Base-by-base conservation (phyloP, 2,888 invertebrate species). In the Tipula confusa region DNA sequence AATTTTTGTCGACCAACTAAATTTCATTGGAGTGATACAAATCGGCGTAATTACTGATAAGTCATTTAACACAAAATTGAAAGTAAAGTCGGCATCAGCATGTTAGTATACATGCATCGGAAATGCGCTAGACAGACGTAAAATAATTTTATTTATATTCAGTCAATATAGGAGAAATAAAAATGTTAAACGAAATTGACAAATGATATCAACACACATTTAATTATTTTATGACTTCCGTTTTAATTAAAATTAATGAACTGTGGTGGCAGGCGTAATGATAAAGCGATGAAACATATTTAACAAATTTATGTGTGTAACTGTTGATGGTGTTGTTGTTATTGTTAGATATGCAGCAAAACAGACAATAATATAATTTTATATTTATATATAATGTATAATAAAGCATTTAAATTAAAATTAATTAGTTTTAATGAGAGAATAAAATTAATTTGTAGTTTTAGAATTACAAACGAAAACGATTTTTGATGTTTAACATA, bases 221-320 rank as follows among this genome's bases (percentile, higher is more conserved):
- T 64, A 64, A 64, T 64, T 64, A 64, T 64, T 64, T 64, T 64
- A 64, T 64, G 64, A 64, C 64, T 64, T 64, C 64, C 64, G 64
- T 64, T 64, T 64, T 24, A 64, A 24, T 64, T 64, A 64, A 64
- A 64, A 64, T 64, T 64, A 64, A 64, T 64, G 64, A 64, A 64
- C 64, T 64, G 64, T 64, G 64, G 64, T 24, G 64, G 64, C 64
- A 64, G 18, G 64, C 64, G 64, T 64, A 64, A 64, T 64, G 64
- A 64, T 24, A 64, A 64, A 64, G 64, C 64, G 64, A 64, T 64
- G 64, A 64, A 64, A 11, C 24, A 64, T 64, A 24, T 24, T 43
- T 64, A 64, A 64, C 64, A 24, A 64, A 64, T 64, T 24, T 64
- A 64, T 64, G 24, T 64, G 64, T 64, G 64, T 64, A 43, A 64